phyloP scores from a whole-genome alignment of 2,888 invertebrate species.

The Rhamnusium bicolor region DNA sequence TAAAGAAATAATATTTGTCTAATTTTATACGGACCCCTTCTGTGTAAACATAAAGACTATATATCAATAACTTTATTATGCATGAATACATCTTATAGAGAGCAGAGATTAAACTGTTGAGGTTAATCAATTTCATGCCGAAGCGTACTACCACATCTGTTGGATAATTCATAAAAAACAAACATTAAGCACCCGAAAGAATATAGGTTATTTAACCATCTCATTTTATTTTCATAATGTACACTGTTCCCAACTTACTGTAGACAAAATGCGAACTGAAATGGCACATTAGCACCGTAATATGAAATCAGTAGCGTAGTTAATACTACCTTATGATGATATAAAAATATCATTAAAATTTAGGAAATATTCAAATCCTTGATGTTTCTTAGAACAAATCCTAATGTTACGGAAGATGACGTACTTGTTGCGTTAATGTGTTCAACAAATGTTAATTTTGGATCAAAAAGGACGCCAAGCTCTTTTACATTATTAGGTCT shows the following conservation, averaged over 20 bases:
- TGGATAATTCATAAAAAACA: slow-evolving; percentile 35
- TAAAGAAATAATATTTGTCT: background rate
- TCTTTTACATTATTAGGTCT: too few relatives aligned
- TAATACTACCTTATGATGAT: too few relatives aligned
- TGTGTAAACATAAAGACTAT: background rate
- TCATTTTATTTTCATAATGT: slow-evolving; percentile 33
- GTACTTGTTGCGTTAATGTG: too few relatives aligned
- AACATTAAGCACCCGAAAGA: slow-evolving; percentile 28
- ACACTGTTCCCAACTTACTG: slow-evolving; percentile 7
- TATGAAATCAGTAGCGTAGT: background rate
- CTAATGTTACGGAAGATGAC: too few relatives aligned
- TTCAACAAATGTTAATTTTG: too few relatives aligned
- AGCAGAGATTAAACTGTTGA: background rate
- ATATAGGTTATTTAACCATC: slow-evolving; percentile 32
- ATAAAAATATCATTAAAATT: too few relatives aligned
- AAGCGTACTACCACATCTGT: slow-evolving; percentile 25
- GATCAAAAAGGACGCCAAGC: too few relatives aligned
- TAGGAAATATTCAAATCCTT: too few relatives aligned
- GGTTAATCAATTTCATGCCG: slow-evolving; percentile 21
- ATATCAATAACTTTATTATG: background rate
- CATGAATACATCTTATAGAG: background rate
- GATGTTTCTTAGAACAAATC: too few relatives aligned
- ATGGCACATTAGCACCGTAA: slow-evolving; percentile 19
- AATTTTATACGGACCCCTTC: background rate
- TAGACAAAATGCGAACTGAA: slow-evolving; percentile 24